phyloP scores from a whole-genome alignment of 2,113 vertebrate genomes.

The Amblyopsis rosae region DNA sequence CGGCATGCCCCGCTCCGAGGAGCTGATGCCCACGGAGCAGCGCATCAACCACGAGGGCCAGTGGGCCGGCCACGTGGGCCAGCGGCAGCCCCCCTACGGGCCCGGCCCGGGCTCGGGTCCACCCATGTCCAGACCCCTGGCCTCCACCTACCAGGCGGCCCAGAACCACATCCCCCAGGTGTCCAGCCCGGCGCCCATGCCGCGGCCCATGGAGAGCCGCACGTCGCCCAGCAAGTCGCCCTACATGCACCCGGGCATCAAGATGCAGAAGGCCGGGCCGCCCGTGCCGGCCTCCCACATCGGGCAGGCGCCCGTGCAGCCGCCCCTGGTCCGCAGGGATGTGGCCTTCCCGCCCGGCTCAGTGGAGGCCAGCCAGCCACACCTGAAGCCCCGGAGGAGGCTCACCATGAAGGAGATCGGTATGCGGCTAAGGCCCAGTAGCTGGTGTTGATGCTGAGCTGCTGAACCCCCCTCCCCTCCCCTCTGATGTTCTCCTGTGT shows the following conservation, averaged over 20 bases:
- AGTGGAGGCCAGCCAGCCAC: constrained; percentile 90
- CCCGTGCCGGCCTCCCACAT: constrained; percentile 94
- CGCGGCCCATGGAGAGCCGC: constrained; percentile 91
- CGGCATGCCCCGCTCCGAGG: constrained; percentile 92
- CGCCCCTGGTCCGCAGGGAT: constrained; percentile 90
- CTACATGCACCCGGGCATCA: constrained; percentile 93
- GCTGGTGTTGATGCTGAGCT: too few species aligned
- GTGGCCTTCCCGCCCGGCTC: constrained; percentile 95
- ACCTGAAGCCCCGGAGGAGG: constrained; percentile 89
- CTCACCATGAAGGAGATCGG: constrained; percentile 96
- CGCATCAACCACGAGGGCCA: constrained; percentile 94
- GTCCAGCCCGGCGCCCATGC: constrained; percentile 92
- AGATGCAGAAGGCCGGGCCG: constrained; percentile 96
- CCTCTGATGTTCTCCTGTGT: background rate
- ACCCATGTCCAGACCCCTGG: constrained; percentile 88
- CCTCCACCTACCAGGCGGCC: constrained; percentile 88
- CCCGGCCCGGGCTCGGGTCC: constrained; percentile 83
- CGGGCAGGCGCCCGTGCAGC: constrained; percentile 86
- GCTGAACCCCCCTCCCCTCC: background rate
- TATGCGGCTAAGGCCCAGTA: constrained; percentile 48
- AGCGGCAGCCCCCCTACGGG: constrained; percentile 89
- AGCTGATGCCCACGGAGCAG: constrained; percentile 93
- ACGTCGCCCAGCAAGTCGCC: constrained; percentile 96
- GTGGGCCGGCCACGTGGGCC: constrained; percentile 89
- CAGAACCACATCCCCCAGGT: constrained; percentile 99